Conservation (phyloP, 2,113 vertebrate species). For the Thermophis baileyi region DNA sequence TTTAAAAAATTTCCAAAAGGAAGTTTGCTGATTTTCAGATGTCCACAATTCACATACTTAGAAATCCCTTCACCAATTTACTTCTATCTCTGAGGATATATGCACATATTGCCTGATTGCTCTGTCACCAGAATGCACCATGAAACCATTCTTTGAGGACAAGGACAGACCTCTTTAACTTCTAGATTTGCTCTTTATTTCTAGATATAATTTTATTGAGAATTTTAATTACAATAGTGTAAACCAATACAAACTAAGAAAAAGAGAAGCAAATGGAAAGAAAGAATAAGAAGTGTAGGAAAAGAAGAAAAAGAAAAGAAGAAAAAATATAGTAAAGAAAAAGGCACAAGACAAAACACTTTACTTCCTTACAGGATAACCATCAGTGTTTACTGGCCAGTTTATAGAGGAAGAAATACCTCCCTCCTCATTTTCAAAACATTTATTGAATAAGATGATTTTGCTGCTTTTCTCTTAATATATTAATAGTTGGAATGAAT, state of each 20-base stretch:
- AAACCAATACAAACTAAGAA: background rate
- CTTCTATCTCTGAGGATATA: background rate
- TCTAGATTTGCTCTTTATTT: background rate
- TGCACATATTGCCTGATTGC: background rate
- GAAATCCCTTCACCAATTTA: background rate
- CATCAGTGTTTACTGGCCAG: background rate
- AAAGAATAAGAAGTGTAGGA: background rate
- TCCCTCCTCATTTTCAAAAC: background rate
- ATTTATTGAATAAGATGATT: background rate
- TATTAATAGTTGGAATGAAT: background rate
- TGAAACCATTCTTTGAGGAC: background rate
- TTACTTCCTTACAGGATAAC: background rate
- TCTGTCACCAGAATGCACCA: background rate
- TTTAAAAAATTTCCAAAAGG: background rate
- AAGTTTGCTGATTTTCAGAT: background rate
- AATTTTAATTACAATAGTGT: background rate
- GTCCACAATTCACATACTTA: background rate
- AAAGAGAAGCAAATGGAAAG: background rate
- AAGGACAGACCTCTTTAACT: background rate
- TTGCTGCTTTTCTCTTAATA: background rate
- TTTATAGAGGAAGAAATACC: background rate
- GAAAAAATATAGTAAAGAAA: background rate
- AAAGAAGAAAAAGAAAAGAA: background rate
- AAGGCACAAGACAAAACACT: background rate
- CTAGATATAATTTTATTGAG: background rate